Conservation (phyloP, 2,888 invertebrate genomes). For the Sphaerophoria rueppellii region DNA sequence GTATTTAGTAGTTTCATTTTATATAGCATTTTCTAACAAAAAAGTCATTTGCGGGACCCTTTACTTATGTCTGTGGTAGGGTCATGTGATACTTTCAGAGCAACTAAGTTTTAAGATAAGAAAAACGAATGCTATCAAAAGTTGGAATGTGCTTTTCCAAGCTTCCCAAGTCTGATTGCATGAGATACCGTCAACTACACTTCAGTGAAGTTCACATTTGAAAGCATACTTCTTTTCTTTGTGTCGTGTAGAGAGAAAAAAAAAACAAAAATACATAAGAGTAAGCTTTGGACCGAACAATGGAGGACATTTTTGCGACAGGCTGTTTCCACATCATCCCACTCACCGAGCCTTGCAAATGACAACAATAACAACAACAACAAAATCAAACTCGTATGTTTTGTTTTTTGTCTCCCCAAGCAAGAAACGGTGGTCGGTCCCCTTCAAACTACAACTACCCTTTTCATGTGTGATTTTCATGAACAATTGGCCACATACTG, state of each 20-base stretch:
- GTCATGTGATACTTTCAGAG: too few species aligned
- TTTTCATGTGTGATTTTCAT: conserved; percentile 39
- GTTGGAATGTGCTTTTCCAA: conserved; percentile 38
- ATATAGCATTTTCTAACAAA: too few species aligned
- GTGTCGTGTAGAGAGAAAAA: neutral
- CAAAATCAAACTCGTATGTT: too few species aligned
- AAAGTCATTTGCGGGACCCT: too few species aligned
- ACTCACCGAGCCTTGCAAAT: conserved; percentile 34
- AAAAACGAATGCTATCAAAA: too few species aligned
- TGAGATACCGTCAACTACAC: conserved; percentile 42
- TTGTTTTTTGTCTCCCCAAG: too few species aligned
- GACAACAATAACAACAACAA: conserved; percentile 29
- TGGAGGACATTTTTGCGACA: conserved; percentile 61
- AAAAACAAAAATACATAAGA: conserved; percentile 3
- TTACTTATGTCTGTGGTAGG: too few species aligned
- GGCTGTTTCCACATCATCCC: conserved; percentile 46
- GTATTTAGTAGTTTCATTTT: too few species aligned
- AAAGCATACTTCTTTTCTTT: conserved; percentile 40
- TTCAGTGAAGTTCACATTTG: conserved; percentile 52
- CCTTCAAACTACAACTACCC: conserved; percentile 48
- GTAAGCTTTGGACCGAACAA: neutral
- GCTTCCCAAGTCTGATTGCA: neutral
- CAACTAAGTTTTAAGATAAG: too few species aligned
- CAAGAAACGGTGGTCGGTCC: neutral
- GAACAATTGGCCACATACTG: conserved; percentile 19